Base-by-base conservation (phyloP, 2,113 vertebrate genomes). In the Stegastes partitus region DNA sequence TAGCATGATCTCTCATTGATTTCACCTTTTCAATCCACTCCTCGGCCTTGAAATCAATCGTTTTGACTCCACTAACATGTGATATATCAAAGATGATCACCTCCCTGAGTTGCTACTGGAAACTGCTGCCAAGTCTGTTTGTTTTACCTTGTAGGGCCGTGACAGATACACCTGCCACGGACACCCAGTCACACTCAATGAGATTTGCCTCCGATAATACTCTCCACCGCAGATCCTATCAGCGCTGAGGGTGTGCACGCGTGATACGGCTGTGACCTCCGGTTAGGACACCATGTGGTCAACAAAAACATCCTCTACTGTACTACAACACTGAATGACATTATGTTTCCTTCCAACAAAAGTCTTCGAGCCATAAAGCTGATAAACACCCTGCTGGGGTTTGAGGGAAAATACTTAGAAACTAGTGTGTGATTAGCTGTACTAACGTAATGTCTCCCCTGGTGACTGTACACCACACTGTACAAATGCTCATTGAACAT, bases 211-310 rank as follows among this genome's bases (percentile, higher is more conserved):
- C 9, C 19, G 83, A 63, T 86, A 68, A 88, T 45, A 55, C 76
- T 70, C 69, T 70, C 39, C 53, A 49, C 31, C 2, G 1, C 59
- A 79, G 82, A 85, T 88, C 77, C 66, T 45, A 77, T 90, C 75
- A 76, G 68, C 3, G 10, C 18, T 26, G 15, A 9, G 57, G 34
- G 49, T 45, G 69, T 62, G 65, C 5, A 11, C 45, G 70, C 49
- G 77, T 55, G 76, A 64, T 62, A 39, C 16, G 15, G 51, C 21
- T 68, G 16, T 69, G 58, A 74, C 67, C 58, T 77, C 68, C 21
- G 28, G 57, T 66, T 2, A 62, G 65, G 74, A 83, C 55, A 69
- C 68, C 1, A 9, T 11, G 31, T 2, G 15, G 63, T 44, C 3
- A 22, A 47, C 37, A 77, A 34, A 70, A 53, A 71, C 42, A 65